phyloP scores from a whole-genome alignment of 1,140 invertebrate genomes.

The Dolichoris vasculosae region DNA sequence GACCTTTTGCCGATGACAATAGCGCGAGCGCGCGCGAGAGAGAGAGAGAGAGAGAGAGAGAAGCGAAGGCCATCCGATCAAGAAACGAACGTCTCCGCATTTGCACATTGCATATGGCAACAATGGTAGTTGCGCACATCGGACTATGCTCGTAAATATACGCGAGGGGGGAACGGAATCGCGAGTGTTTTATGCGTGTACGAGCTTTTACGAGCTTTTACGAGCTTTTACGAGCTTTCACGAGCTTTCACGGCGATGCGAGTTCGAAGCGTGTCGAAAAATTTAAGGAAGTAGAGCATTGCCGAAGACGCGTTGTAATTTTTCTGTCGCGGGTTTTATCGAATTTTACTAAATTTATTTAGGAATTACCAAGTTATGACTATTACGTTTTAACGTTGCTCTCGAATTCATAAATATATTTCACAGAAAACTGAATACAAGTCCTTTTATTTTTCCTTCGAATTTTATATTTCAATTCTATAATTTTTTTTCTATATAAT shows the following conservation, averaged over 20 bases:
- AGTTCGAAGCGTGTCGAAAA: background rate
- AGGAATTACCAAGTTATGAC: too few relatives aligned
- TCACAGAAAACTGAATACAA: too few relatives aligned
- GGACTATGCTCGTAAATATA: background rate
- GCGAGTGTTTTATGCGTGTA: constrained; percentile 24
- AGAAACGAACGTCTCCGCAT: background rate
- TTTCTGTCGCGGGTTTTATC: background rate
- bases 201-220: constrained; percentile 1
- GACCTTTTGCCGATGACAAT: background rate
- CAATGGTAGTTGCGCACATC: background rate
- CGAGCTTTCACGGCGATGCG: background rate
- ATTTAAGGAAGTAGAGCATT: background rate
- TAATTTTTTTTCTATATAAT: too few relatives aligned
- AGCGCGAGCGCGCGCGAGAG: background rate
- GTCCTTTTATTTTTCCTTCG: too few relatives aligned
- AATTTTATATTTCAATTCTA: too few relatives aligned
- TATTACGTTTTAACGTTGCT: too few relatives aligned
- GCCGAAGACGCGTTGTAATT: background rate
- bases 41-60: background rate
- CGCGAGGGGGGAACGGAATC: background rate
- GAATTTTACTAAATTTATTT: too few relatives aligned
- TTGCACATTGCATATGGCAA: background rate
- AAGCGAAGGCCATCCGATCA: background rate
- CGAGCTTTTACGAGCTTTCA: background rate
- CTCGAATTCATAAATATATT: too few relatives aligned